These are phyloP conservation scores for Esox niger DNA, from an alignment of 2,113 vertebrate genomes.

Conservation along the genomic window DNA sequence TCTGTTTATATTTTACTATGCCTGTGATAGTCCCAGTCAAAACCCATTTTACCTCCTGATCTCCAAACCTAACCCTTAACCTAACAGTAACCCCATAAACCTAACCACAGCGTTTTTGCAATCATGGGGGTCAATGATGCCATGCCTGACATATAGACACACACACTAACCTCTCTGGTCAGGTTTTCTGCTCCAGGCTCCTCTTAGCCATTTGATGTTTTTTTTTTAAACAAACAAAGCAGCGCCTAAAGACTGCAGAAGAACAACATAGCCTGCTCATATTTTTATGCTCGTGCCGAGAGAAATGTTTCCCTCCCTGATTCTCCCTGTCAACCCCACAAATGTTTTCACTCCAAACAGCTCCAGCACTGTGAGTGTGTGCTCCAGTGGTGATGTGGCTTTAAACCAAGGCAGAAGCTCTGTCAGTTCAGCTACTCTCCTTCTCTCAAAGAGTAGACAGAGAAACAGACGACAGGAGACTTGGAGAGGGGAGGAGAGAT, in stretches of 20 bases:
- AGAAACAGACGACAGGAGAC: constrained; percentile 22
- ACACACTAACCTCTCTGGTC: constrained; percentile 50
- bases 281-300: constrained; percentile 72
- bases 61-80: no score
- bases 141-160: constrained; percentile 51
- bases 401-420: constrained; percentile 11
- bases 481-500: no score
- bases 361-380: constrained; percentile 43
- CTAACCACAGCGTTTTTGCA: no score
- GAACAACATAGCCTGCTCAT: constrained; percentile 65
- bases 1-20: no score
- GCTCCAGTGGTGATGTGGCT: constrained; percentile 24
- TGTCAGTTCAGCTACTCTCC: not conserved
- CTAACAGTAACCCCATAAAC: no score
- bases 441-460: constrained; percentile 23
- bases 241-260: constrained; percentile 60
- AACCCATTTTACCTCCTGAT: no score
- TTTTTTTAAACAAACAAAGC: constrained; percentile 74
- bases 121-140: constrained; percentile 66
- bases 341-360: constrained; percentile 78
- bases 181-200: constrained; percentile 59
- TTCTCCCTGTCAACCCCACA: constrained; percentile 68
- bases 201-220: constrained; percentile 67
- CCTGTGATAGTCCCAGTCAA: no score
- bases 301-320: constrained; percentile 74